A percentile compares a stretch with the other conserved stretches of the same genome.
phyloP scores from a whole-genome alignment of 1,140 invertebrate species.

The Theocolax elegans region DNA sequence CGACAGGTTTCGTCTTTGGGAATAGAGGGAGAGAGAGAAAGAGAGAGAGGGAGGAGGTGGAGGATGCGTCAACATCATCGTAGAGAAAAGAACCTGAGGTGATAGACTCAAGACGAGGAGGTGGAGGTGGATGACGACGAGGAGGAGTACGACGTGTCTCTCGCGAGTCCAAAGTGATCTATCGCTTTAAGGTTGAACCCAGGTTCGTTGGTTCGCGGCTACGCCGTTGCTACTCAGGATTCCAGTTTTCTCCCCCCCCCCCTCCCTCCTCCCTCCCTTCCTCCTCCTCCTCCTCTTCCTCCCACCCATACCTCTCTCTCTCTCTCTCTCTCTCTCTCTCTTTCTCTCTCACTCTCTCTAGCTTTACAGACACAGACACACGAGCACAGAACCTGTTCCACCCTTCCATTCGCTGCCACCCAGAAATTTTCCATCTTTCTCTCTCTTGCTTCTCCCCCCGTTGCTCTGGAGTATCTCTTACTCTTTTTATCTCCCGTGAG shows the following conservation, averaged over 20 bases:
- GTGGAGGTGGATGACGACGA: too few relatives aligned
- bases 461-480: background rate
- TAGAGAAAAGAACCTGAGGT: too few relatives aligned
- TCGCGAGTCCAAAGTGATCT: constrained; percentile 58
- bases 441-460: constrained; percentile 47
- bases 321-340: constrained; percentile 41
- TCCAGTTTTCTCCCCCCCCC: constrained; percentile 61
- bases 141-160: too few relatives aligned
- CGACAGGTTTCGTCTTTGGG: too few relatives aligned
- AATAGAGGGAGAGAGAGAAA: background rate
- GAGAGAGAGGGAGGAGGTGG: background rate
- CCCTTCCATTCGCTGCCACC: constrained; percentile 48
- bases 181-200: constrained; percentile 66
- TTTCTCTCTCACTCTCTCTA: constrained; percentile 9
- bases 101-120: too few relatives aligned
- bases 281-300: constrained; percentile 41
- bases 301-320: constrained; percentile 42
- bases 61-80: too few relatives aligned
- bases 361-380: constrained; percentile 42
- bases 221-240: constrained; percentile 68
- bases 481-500: constrained; percentile 49
- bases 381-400: constrained; percentile 58
- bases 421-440: constrained; percentile 32
- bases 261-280: constrained; percentile 44
- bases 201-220: constrained; percentile 63